Percentiles rank a stretch among this genome's conserved stretches.
These are phyloP conservation scores for Salticus scenicus DNA, from an alignment of 2,888 invertebrate genomes.

Conservation along the genomic window DNA sequence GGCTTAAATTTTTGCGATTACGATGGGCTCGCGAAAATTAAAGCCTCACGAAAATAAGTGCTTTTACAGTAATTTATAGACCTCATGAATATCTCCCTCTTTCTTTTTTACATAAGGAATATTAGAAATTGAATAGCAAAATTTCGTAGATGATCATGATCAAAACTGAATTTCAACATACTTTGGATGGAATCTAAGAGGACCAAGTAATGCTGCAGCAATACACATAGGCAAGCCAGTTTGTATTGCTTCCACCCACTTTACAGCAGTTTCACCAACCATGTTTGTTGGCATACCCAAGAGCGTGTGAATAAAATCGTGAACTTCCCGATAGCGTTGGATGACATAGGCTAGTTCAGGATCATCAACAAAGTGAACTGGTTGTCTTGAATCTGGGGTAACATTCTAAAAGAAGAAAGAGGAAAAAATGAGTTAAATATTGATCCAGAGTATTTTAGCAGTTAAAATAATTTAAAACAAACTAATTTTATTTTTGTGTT, in stretches of 20 bases:
- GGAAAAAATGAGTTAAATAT: too few species aligned
- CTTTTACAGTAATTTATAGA: too few species aligned
- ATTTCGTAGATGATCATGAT: too few species aligned
- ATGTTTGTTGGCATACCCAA: constrained; percentile 95
- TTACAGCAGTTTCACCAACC: constrained; percentile 87
- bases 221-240: constrained; percentile 96
- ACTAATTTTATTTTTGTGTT: too few species aligned
- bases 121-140: too few species aligned
- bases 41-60: too few species aligned
- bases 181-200: constrained; percentile 89
- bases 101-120: too few species aligned
- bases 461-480: too few species aligned
- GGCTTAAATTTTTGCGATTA: too few species aligned
- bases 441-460: too few species aligned
- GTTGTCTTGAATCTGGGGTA: constrained; percentile 91
- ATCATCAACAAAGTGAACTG: constrained; percentile 94
- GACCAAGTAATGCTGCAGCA: constrained; percentile 93
- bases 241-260: constrained; percentile 98
- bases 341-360: constrained; percentile 94
- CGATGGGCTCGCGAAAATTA: too few species aligned
- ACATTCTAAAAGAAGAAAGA: constrained; percentile 81
- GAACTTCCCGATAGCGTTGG: constrained; percentile 97
- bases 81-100: too few species aligned
- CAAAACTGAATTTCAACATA: constrained; percentile 75
- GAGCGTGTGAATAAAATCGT: constrained; percentile 94